phyloP scores from a whole-genome alignment of 2,797 vertebrate genomes.

The Cuniculus paca region DNA sequence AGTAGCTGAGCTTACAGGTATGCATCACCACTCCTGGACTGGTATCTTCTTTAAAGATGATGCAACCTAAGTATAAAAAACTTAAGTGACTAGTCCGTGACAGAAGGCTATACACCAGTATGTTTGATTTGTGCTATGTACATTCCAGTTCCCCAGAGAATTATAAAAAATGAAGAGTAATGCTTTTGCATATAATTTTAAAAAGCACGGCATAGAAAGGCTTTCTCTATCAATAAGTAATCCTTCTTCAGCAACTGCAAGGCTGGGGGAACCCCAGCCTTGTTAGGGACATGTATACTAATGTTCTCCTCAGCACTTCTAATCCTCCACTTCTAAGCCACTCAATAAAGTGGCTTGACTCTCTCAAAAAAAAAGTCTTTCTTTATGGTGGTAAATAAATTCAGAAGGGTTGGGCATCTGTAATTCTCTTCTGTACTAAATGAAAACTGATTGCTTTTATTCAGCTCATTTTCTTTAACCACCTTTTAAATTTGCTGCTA shows the following conservation, averaged over 20 bases:
- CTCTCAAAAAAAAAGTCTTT: background rate
- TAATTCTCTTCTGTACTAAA: constrained; percentile 43
- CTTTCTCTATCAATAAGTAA: background rate
- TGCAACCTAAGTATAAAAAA: constrained; percentile 32
- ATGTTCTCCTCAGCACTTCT: background rate
- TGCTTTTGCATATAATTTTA: constrained; percentile 54
- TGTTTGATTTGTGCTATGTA: constrained; percentile 33
- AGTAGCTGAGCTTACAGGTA: background rate
- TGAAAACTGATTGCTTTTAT: constrained; percentile 55
- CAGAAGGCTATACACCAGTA: background rate
- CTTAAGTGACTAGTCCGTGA: constrained; percentile 25
- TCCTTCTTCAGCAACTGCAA: constrained; percentile 38
- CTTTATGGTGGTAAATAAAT: constrained; percentile 44
- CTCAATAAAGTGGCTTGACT: background rate
- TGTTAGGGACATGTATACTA: background rate
- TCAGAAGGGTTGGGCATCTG: constrained; percentile 42
- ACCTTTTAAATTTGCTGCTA: constrained; percentile 58
- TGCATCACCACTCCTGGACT: background rate
- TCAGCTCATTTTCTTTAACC: constrained; percentile 23
- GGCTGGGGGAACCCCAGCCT: background rate
- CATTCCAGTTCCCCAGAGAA: constrained; percentile 42
- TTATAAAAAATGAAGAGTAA: constrained; percentile 56
- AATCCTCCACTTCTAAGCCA: background rate
- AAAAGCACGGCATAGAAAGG: constrained; percentile 13
- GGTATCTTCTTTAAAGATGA: constrained; percentile 44